Evolutionary conservation across 2,888 invertebrate genomes (phyloP).

Genomic region (Tenthredo mesomela): DNA sequence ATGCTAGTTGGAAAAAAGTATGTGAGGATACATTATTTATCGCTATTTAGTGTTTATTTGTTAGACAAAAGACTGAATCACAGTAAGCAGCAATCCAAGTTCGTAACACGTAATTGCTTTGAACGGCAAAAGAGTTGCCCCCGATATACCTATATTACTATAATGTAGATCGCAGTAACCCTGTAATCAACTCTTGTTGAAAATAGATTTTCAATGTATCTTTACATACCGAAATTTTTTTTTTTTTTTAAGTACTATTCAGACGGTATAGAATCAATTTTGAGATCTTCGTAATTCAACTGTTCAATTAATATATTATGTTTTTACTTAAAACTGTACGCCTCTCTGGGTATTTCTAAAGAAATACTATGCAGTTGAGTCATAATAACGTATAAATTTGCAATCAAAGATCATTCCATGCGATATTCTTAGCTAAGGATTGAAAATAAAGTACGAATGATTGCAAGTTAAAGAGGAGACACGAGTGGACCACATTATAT

Average conservation of each 20-base stretch:
- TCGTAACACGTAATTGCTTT: background rate
- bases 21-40: slow-evolving; percentile 40
- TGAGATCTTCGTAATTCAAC: background rate
- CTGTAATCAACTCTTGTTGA: slow-evolving; percentile 4
- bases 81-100: slow-evolving; percentile 2
- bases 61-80: slow-evolving; percentile 40
- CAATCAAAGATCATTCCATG: background rate
- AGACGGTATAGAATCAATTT: slow-evolving; percentile 12
- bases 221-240: slow-evolving; percentile 20
- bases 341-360: slow-evolving; percentile 52
- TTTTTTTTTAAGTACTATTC: slow-evolving; percentile 11
- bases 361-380: slow-evolving; percentile 52
- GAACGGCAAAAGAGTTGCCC: background rate
- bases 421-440: background rate
- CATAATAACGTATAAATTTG: background rate
- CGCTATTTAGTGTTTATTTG: slow-evolving; percentile 24
- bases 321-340: background rate
- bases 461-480: slow-evolving; percentile 26
- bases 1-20: slow-evolving; percentile 3
- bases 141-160: background rate
- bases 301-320: background rate
- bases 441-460: slow-evolving; percentile 15
- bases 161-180: background rate
- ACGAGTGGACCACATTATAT: slow-evolving; percentile 44
- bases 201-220: slow-evolving; percentile 32